Conservation (phyloP, 2,888 invertebrate species). For the Pteria penguin region DNA sequence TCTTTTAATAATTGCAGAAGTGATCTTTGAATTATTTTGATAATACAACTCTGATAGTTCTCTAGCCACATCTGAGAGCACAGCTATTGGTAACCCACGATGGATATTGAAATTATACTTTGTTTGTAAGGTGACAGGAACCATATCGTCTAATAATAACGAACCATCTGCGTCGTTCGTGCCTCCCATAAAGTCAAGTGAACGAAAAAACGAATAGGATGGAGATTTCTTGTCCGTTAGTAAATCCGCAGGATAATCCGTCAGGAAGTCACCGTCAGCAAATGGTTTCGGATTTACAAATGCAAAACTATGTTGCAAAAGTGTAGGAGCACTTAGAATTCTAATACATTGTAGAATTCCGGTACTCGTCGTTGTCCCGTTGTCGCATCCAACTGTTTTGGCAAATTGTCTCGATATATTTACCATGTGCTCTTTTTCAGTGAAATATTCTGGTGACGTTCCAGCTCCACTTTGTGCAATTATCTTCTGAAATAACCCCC, state of each 20-base stretch:
- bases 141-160: neutral
- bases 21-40: neutral
- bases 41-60: neutral
- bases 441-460: neutral
- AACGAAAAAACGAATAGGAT: constrained; percentile 2
- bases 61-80: neutral
- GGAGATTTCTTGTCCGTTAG: neutral
- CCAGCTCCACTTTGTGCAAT: constrained; percentile 14
- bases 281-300: neutral
- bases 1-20: neutral
- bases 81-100: neutral
- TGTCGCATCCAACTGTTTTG: neutral
- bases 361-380: neutral
- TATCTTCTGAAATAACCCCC: neutral
- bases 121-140: neutral
- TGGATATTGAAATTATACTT: neutral
- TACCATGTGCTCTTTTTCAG: neutral
- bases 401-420: neutral
- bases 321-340: neutral
- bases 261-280: constrained; percentile 10
- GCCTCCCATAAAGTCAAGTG: constrained; percentile 9
- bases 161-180: constrained; percentile 8
- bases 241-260: neutral
- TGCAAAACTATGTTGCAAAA: neutral
- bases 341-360: neutral